Base-by-base conservation (phyloP, 1,140 invertebrate genomes). In the Grapholita molesta region DNA sequence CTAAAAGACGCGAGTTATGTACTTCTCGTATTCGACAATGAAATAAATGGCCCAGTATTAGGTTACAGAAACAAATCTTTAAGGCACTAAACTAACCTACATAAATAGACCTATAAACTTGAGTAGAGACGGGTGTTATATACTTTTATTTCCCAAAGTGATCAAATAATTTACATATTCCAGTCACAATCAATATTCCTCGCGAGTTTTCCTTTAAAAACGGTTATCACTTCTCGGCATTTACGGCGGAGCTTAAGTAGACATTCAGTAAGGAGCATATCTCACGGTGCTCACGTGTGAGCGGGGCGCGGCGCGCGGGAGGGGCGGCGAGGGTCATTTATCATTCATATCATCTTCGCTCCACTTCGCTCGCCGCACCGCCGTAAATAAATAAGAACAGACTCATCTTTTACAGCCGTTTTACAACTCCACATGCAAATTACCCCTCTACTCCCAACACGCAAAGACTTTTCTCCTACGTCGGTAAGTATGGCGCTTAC, bases 291-390 rank as follows among this genome's bases (percentile, higher is more conserved):
- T 89, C 88, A 89, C 86, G 86, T 89, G 88, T 87, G 86, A 89
- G 80, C 77, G 83, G 68, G 82, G 67, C 53, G 53, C 55, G 48
- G 72, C 53, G 75, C 68, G 66, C 12, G 64, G 66, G 67, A 65
- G 77, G 70, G 71, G 72, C 75, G 72, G 73, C 76, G 86, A 86
- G 87, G 89, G 89, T 91, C 89, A 91, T 91, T 91, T 91, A 91
- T 91, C 88, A 91, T 91, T 91, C 86, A 91, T 91, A 91, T 91
- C 89, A 90, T 91, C 89, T 91, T 90, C 87, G 89, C 88, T 91
- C 89, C 88, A 91, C 88, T 91, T 91, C 89, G 88, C 88, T 89
- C 88, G 86, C 89, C 88, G 87, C 89, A 88, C 86, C 88, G 86
- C 81, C 87, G 87, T 91, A 90, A 91, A 91, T 91, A 91, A 91